Evolutionary conservation across 2,113 vertebrate genomes (phyloP).

Genomic region (Syrmaticus mikado): DNA sequence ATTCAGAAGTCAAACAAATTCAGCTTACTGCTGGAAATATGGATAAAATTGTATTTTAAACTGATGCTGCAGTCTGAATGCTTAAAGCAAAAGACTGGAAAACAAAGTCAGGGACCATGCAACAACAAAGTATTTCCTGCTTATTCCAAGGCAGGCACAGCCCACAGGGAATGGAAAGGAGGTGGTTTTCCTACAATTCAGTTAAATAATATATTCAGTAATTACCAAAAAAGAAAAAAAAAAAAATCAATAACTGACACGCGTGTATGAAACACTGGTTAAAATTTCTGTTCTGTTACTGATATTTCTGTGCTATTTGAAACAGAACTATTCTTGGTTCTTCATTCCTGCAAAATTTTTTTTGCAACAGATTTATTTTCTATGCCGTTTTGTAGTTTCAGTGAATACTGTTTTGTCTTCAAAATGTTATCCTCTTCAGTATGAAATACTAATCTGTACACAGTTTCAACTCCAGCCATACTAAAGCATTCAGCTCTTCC

Average conservation of each 20-base stretch:
- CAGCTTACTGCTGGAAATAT: not conserved
- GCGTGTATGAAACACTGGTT: not conserved
- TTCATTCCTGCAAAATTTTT: not conserved
- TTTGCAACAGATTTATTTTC: not conserved
- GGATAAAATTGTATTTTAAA: not conserved
- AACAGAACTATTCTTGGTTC: not conserved
- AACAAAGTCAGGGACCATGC: not conserved
- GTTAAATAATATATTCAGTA: not conserved
- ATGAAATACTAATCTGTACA: not conserved
- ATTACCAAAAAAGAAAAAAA: not conserved
- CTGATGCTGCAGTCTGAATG: not conserved
- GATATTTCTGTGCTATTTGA: not conserved
- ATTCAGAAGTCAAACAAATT: not conserved
- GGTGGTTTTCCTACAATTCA: fast-evolving
- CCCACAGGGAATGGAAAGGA: not conserved
- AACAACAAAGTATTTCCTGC: not conserved
- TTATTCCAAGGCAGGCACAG: not conserved
- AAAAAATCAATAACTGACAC: not conserved
- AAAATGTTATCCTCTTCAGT: not conserved
- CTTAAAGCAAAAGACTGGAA: not conserved
- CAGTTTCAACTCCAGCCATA: not conserved
- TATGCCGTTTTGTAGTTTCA: not conserved
- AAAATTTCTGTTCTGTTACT: not conserved
- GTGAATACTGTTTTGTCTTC: not conserved
- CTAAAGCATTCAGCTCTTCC: not conserved